Conservation (phyloP, 1,140 invertebrate species). For the Caerostris darwini region DNA sequence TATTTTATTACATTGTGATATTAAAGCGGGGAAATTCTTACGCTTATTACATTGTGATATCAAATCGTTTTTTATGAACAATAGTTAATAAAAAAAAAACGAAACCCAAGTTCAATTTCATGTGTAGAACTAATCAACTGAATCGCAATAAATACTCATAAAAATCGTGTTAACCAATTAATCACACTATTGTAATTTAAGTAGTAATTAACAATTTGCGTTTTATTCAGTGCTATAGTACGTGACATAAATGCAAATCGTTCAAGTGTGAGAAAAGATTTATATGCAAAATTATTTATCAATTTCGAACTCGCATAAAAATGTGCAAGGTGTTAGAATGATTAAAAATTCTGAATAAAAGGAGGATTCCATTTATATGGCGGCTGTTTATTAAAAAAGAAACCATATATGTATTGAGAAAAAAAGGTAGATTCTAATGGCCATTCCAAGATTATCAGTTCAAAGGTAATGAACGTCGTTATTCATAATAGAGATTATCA, state of each 20-base stretch:
- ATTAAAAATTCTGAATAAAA: conserved; percentile 67
- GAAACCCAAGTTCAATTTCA: neutral
- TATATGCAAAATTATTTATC: conserved; percentile 73
- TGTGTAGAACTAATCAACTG: conserved; percentile 58
- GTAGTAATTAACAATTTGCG: conserved; percentile 75
- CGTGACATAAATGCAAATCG: conserved; percentile 53
- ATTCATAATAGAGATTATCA: conserved; percentile 75
- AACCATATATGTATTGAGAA: conserved; percentile 55
- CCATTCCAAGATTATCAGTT: conserved; percentile 70
- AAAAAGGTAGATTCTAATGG: conserved; percentile 63
- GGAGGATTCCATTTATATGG: conserved; percentile 38
- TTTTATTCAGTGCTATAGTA: conserved; percentile 67
- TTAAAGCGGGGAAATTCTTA: neutral
- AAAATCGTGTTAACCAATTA: conserved; percentile 76
- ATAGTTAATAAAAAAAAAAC: conserved; percentile 15
- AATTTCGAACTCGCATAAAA: conserved; percentile 69
- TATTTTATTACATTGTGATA: conserved; percentile 15
- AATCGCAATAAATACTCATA: conserved; percentile 70
- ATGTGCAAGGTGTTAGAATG: conserved; percentile 69
- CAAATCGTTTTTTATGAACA: neutral
- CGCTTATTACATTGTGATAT: conserved; percentile 3
- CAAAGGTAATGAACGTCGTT: conserved; percentile 73
- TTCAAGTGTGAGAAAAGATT: conserved; percentile 53
- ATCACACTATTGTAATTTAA: conserved; percentile 76
- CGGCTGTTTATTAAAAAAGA: conserved; percentile 33